These are phyloP conservation scores for Apodemia hepburni DNA, from an alignment of 2,888 invertebrate species.

Conservation along the genomic window DNA sequence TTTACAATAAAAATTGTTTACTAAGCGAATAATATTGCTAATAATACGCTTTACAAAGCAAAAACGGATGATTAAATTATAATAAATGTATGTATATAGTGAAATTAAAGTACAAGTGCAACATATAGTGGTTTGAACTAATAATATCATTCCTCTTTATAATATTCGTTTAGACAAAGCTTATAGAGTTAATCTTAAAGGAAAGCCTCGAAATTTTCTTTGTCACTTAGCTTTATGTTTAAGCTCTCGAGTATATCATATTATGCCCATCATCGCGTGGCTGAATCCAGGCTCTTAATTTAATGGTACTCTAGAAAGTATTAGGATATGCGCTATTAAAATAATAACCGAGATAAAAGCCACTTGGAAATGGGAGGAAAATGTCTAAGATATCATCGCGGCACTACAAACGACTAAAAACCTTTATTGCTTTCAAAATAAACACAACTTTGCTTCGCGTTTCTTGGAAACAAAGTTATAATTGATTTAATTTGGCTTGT, in stretches of 20 bases:
- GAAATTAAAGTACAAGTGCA: no score
- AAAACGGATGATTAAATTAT: no score
- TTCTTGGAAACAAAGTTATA: conserved; percentile 6
- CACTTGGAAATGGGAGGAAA: conserved; percentile 7
- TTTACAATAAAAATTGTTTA: no score
- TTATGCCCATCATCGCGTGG: neutral
- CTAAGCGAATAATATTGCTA: no score
- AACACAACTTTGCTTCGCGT: conserved; percentile 3
- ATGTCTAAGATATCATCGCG: conserved; percentile 10
- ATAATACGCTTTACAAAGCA: no score
- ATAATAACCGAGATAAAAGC: conserved; percentile 34
- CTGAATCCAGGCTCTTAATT: neutral
- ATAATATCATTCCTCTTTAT: no score
- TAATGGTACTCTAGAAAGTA: conserved; percentile 11
- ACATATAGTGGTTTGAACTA: no score
- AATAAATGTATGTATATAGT: no score
- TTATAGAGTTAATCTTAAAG: no score
- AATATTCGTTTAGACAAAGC: no score
- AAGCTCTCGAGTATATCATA: neutral
- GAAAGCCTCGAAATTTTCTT: neutral
- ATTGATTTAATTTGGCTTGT: conserved; percentile 8
- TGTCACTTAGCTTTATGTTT: neutral
- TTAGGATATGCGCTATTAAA: conserved; percentile 22
- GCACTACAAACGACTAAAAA: conserved; percentile 8
- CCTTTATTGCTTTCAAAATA: conserved; percentile 12